phyloP scores from a whole-genome alignment of 2,113 vertebrate genomes.

The Ailurus styani region DNA sequence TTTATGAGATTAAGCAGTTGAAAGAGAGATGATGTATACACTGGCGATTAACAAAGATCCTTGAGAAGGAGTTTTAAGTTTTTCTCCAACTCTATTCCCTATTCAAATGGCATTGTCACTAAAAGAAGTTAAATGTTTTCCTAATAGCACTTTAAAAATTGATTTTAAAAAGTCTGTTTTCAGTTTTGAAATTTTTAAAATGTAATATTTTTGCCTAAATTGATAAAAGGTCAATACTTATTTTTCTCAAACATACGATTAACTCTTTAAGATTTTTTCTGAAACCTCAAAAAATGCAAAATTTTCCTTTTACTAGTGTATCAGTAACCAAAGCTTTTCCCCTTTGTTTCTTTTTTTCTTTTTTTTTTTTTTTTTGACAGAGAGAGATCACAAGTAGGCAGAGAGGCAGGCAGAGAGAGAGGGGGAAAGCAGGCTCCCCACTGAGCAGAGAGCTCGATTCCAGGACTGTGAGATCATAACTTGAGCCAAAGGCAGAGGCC shows the following conservation, averaged over 20 bases:
- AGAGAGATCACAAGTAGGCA: too few relatives aligned
- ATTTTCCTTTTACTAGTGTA: not conserved
- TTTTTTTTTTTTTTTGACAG: too few relatives aligned
- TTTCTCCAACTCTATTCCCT: not conserved
- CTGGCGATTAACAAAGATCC: not conserved
- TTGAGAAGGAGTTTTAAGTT: slow-evolving; percentile 19
- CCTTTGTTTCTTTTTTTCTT: too few relatives aligned
- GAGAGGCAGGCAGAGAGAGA: too few relatives aligned
- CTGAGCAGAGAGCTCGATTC: too few relatives aligned
- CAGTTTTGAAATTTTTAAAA: not conserved
- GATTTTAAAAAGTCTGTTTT: not conserved
- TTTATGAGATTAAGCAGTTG: not conserved
- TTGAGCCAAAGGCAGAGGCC: too few relatives aligned
- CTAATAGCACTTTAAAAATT: not conserved
- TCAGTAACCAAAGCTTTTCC: not conserved
- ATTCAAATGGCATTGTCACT: slow-evolving; percentile 5
- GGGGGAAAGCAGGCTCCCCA: too few relatives aligned
- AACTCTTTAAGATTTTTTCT: not conserved
- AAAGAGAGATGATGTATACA: not conserved
- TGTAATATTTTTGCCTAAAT: slow-evolving; percentile 29
- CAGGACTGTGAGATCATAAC: too few relatives aligned
- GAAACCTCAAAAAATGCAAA: not conserved
- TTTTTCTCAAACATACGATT: slow-evolving; percentile 35
- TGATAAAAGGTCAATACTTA: not conserved
- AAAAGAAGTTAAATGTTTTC: slow-evolving; percentile 26